Percentiles rank a stretch among this genome's conserved stretches.
Evolutionary conservation across 2,797 vertebrate genomes (phyloP).

Genomic region (Monodelphis domestica): DNA sequence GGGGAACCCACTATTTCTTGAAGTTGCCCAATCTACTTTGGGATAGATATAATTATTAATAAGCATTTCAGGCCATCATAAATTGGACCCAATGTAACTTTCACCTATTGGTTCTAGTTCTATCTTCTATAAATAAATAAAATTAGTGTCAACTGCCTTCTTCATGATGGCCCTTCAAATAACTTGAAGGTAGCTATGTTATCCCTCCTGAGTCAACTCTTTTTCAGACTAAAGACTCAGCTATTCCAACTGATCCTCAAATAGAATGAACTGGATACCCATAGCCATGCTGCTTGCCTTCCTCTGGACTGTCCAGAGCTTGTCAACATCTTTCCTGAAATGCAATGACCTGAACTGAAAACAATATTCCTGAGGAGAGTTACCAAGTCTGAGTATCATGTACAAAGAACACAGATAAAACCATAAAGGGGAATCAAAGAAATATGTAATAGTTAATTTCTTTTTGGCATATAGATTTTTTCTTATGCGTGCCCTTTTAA

Average conservation of each 20-base stretch:
- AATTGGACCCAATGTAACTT: neutral
- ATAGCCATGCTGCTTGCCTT: neutral
- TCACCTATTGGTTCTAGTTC: neutral
- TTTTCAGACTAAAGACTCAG: neutral
- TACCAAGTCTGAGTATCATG: neutral
- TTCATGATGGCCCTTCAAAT: neutral
- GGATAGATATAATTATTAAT: neutral
- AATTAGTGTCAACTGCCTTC: neutral
- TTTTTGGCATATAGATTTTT: constrained; percentile 24
- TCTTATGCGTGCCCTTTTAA: constrained; percentile 39
- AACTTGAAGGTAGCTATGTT: neutral
- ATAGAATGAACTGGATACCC: neutral
- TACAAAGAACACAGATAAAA: constrained; percentile 17
- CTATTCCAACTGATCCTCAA: neutral
- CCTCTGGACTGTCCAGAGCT: neutral
- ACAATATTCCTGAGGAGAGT: neutral
- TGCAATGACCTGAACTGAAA: neutral
- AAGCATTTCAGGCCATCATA: neutral
- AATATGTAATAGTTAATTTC: constrained; percentile 31
- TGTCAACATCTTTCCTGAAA: neutral
- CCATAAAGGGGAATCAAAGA: constrained; percentile 17
- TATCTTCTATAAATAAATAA: neutral
- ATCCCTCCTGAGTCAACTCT: neutral
- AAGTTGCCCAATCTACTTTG: neutral
- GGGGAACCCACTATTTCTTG: neutral